phyloP scores from a whole-genome alignment of 2,888 invertebrate species.

The Sericinus montela region DNA sequence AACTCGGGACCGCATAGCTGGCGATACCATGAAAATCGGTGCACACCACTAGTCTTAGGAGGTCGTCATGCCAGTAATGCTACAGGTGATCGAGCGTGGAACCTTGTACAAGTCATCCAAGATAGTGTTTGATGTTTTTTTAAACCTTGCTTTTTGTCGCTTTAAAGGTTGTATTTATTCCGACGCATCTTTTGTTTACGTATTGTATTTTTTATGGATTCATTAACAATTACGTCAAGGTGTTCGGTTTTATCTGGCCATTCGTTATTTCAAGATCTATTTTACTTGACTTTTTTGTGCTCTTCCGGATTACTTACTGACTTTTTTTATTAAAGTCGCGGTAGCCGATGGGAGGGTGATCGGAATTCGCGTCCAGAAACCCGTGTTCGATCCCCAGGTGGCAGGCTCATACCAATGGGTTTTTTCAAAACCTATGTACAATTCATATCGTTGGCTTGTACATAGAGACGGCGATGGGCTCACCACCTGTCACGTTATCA shows the following conservation, averaged over 20 bases:
- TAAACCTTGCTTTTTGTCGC: slow-evolving; percentile 4
- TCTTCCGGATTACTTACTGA: background rate
- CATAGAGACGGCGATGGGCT: no score
- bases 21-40: background rate
- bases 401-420: no score
- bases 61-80: background rate
- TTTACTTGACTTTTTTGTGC: background rate
- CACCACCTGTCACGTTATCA: no score
- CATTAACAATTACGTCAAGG: background rate
- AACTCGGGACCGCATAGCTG: no score
- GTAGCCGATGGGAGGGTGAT: no score
- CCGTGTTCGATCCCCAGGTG: no score
- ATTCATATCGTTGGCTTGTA: no score
- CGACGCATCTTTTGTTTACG: slow-evolving; percentile 5
- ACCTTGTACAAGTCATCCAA: slow-evolving; percentile 8
- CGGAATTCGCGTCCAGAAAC: no score
- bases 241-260: background rate
- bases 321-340: no score
- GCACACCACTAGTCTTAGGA: no score
- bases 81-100: background rate
- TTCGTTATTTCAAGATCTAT: background rate
- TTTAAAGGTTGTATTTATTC: background rate
- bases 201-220: background rate
- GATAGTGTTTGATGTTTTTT: background rate
- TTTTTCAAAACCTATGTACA: no score